Conservation (phyloP, 2,888 invertebrate species). For the Parnassius smintheus region DNA sequence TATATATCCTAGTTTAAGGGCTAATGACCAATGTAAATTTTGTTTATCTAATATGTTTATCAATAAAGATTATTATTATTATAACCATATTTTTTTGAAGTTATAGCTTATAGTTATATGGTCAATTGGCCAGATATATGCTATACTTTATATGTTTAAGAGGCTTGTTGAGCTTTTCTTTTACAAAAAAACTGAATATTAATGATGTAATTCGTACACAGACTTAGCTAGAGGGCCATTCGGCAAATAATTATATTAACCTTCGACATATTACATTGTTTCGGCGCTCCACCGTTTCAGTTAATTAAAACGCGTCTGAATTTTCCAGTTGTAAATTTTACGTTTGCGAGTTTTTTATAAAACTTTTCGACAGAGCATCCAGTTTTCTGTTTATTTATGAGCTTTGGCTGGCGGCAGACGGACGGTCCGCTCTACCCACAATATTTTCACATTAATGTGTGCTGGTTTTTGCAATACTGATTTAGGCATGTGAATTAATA, state of each 20-base stretch:
- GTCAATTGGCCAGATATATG: too few relatives aligned
- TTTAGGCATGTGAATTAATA: constrained; percentile 49
- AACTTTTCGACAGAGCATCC: constrained; percentile 77
- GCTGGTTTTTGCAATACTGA: constrained; percentile 60
- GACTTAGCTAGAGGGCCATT: too few relatives aligned
- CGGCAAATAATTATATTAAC: constrained; percentile 32
- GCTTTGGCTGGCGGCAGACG: constrained; percentile 67
- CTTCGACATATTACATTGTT: constrained; percentile 37
- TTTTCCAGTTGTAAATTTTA: constrained; percentile 72
- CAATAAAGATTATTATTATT: too few relatives aligned
- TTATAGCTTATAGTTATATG: too few relatives aligned
- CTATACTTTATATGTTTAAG: too few relatives aligned
- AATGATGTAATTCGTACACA: too few relatives aligned
- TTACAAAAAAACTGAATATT: too few relatives aligned
- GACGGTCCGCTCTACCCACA: constrained; percentile 65
- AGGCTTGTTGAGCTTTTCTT: too few relatives aligned
- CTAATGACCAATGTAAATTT: too few relatives aligned
- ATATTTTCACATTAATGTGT: constrained; percentile 44
- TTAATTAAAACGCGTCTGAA: constrained; percentile 77
- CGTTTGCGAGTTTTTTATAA: constrained; percentile 63
- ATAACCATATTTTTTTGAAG: too few relatives aligned
- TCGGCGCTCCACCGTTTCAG: constrained; percentile 49
- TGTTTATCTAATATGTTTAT: too few relatives aligned
- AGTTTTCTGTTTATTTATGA: constrained; percentile 79
- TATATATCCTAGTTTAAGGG: too few relatives aligned